Base-by-base conservation (phyloP, 2,888 invertebrate species). In the Metallyticus violacea region DNA sequence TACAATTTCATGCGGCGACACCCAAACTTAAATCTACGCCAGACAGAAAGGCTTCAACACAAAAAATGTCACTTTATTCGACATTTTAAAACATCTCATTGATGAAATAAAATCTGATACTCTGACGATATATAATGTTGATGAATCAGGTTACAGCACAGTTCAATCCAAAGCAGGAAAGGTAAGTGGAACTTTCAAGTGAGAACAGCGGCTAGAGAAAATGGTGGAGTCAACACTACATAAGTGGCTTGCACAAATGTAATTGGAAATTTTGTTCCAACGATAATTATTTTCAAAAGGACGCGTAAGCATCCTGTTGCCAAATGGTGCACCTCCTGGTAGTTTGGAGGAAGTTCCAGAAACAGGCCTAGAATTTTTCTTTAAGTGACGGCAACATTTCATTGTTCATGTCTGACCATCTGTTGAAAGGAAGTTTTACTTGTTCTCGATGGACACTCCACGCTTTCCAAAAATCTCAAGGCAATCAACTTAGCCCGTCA, bases 361-460 rank as follows among this genome's bases (percentile, higher is more conserved):
- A 25, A 81, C 85, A 29, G 85, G 28, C 28, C 77, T 81, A 27
- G 86, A 84, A 1, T 77, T 89, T 0, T 93, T 93, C 93, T 93
- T 90, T 87, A 7, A 85, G 89, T 90, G 90, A 90, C 92, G 93
- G 15, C 85, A 88, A 84, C 88, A 89, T 88, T 90, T 92, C 91
- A 91, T 91, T 91, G 91, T 89, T 87, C 78, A 88, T 85, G 89
- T 89, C 25, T 89, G 89, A 77, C 87, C 89, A 62, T 88, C 86
- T 77, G 81, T 80, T 84, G 87, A 89, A 80, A 87, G 26, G 88
- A 89, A 86, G 88, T 90, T 76, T 88, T 90, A 28, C 87, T 90
- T 25, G 30, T 90, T 76, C 88, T 90, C 22, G 89, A 90, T 88
- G 89, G 89, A 2, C 90, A 90, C 85, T 88, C 83, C 15, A 80